Evolutionary conservation across 2,797 vertebrate species (phyloP), one percentile per base, ranked within the genome.

Genomic region (Ctenochaetus hawaiiensis): DNA sequence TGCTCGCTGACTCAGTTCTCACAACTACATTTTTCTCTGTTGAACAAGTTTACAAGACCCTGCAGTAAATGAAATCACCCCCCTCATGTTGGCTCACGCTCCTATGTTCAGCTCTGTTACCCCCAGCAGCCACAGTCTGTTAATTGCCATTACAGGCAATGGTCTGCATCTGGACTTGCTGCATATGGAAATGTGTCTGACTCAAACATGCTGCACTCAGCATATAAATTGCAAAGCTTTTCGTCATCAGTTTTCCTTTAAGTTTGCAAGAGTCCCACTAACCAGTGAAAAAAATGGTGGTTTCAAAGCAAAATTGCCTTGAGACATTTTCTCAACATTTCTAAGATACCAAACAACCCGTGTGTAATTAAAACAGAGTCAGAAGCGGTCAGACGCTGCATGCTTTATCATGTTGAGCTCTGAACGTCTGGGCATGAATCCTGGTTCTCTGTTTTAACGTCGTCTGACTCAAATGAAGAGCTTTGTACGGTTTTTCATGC

Each of bases 111-210:
- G 77, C 68, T 76, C 75, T 63, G 72, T 74, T 61, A 18, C 58
- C 62, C 57, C 54, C 47, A 75, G 73, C 45, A 53, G 41, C 51
- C 67, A 47, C 30, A 62, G 62, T 67, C 70, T 86, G 75, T 73
- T 89, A 83, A 84, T 81, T 88, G 67, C 77, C 53, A 67, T 73
- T 59, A 49, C n/a, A 84, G 64, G 77, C 82, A 80, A 62, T 82
- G 75, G 74, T 72, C 73, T 86, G 84, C 79, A 85, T 81, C 83
- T 83, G 76, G 81, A 83, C 77, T 53, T 63, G 63, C 83, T 84
- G 75, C 76, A 83, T 83, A 83, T 75, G 53, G 72, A 84, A 86
- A 79, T 41, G 14, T 17, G 23, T 73, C 48, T 82, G 73, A 75
- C 72, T 82, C 34, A 69, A 82, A 83, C 16, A 43, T 74, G 81